Conservation (phyloP, 2,113 vertebrate genomes). For the Ailuropoda melanoleuca region DNA sequence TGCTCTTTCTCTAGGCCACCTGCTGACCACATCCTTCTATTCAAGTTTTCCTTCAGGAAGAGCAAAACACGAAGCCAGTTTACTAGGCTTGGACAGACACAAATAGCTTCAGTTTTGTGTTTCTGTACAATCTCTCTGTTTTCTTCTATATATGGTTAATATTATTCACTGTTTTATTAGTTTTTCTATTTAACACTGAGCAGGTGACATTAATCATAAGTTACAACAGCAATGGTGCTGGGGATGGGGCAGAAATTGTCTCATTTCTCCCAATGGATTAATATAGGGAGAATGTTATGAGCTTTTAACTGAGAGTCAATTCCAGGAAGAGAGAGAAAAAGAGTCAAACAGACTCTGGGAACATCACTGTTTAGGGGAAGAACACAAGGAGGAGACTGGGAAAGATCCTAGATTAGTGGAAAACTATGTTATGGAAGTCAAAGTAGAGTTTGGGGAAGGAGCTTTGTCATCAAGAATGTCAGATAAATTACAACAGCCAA, state of each 20-base stretch:
- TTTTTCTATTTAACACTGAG: background rate
- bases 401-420: background rate
- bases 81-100: background rate
- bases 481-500: background rate
- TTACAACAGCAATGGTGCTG: background rate
- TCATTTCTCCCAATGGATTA: background rate
- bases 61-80: background rate
- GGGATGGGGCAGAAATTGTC: background rate
- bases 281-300: background rate
- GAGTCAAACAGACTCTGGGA: background rate
- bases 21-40: background rate
- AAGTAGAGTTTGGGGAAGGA: background rate
- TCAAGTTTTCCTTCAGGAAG: background rate
- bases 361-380: background rate
- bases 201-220: background rate
- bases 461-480: background rate
- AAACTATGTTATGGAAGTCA: background rate
- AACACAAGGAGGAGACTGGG: background rate
- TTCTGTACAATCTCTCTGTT: background rate
- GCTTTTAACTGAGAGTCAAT: background rate
- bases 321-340: background rate
- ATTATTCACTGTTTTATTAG: background rate
- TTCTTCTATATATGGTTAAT: background rate
- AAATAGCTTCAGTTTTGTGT: background rate
- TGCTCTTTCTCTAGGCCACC: background rate